A percentile compares a stretch with the other conserved stretches of the same genome.
These are phyloP conservation scores for Aeoliscus strigatus DNA, from an alignment of 2,797 vertebrate genomes.

Conservation along the genomic window DNA sequence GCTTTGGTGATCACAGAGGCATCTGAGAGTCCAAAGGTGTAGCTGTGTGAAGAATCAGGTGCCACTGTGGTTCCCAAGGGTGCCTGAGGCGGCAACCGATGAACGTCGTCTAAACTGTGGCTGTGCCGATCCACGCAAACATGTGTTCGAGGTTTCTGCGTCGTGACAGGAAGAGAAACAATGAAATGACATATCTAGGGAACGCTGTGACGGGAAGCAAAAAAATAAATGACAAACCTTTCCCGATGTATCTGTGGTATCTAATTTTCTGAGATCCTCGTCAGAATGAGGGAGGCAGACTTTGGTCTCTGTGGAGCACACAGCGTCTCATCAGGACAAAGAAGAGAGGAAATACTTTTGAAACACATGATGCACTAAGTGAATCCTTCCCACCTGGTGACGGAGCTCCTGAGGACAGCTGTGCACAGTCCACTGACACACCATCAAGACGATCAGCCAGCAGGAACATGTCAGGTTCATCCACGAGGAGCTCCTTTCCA, in stretches of 20 bases:
- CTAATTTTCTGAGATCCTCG: constrained; percentile 44
- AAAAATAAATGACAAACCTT: constrained; percentile 65
- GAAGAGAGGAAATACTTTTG: background rate
- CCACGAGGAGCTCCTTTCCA: constrained; percentile 69
- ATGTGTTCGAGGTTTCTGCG: constrained; percentile 47
- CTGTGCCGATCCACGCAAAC: constrained; percentile 70
- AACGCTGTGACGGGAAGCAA: background rate
- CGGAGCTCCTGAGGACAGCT: constrained; percentile 48
- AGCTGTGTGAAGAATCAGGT: constrained; percentile 76
- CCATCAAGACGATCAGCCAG: constrained; percentile 74
- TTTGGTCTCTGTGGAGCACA: constrained; percentile 41
- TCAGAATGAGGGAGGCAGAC: constrained; percentile 6
- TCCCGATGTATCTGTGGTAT: constrained; percentile 60
- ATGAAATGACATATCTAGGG: background rate
- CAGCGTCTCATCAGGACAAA: constrained; percentile 4
- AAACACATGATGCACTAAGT: background rate
- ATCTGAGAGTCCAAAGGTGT: constrained; percentile 75
- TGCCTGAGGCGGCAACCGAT: constrained; percentile 55
- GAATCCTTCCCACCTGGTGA: constrained; percentile 67
- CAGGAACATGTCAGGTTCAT: constrained; percentile 74
- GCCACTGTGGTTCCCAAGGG: constrained; percentile 59
- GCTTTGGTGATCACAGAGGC: constrained; percentile 59
- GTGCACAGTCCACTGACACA: constrained; percentile 71
- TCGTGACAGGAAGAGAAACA: constrained; percentile 13
- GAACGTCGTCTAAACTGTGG: constrained; percentile 77